phyloP scores from a whole-genome alignment of 2,113 vertebrate genomes.

The Cariama cristata region DNA sequence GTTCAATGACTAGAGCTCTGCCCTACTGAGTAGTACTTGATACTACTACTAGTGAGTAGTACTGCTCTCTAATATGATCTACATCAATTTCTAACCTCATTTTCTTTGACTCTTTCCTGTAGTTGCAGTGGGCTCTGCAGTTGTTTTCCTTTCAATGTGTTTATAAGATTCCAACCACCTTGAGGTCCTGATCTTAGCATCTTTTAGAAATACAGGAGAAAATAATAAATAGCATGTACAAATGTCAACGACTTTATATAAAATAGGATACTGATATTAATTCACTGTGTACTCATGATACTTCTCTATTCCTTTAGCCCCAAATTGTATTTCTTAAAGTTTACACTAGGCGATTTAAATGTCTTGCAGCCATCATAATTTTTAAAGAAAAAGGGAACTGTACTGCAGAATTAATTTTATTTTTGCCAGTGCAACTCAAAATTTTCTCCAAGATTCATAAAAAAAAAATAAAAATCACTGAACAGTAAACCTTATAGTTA shows the following conservation, averaged over 20 bases:
- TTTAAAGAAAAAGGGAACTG: neutral
- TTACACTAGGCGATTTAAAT: neutral
- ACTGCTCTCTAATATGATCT: neutral
- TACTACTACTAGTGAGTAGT: too few relatives aligned
- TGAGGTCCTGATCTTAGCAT: neutral
- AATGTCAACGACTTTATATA: neutral
- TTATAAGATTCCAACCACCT: neutral
- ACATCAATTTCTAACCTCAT: neutral
- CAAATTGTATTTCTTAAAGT: neutral
- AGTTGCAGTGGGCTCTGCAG: neutral
- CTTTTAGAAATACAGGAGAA: neutral
- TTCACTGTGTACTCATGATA: neutral
- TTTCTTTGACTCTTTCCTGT: neutral
- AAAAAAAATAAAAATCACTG: neutral
- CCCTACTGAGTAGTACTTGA: too few relatives aligned
- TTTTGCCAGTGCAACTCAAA: neutral
- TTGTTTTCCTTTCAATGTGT: neutral
- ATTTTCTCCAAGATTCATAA: neutral
- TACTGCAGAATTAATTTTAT: neutral
- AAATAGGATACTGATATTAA: neutral
- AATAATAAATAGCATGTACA: neutral
- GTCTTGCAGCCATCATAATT: neutral
- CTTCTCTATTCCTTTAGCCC: neutral
- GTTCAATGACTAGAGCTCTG: neutral
- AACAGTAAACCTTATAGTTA: neutral